These are phyloP conservation scores for Bibio marci DNA, from an alignment of 2,888 invertebrate genomes.

Conservation along the genomic window DNA sequence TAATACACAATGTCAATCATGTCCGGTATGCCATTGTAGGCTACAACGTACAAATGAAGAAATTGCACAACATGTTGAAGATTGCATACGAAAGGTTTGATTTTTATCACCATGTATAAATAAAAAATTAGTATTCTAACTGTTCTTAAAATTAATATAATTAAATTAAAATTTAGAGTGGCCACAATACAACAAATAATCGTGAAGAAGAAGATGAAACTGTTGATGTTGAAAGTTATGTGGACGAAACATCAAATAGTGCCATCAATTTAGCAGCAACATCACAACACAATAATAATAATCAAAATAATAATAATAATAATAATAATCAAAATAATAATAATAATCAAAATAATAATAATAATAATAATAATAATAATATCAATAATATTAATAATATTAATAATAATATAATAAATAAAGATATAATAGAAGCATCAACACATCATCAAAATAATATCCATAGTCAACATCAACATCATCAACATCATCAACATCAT, in stretches of 20 bases:
- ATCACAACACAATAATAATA: constrained; percentile 3
- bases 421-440: constrained; percentile 6
- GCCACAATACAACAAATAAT: constrained; percentile 13
- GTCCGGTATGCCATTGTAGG: constrained; percentile 46
- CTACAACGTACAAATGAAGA: constrained; percentile 38
- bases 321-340: constrained; percentile 7
- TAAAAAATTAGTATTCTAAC: not conserved
- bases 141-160: not conserved
- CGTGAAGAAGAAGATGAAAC: constrained; percentile 45
- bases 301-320: constrained; percentile 6
- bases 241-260: constrained; percentile 28
- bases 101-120: constrained; percentile 5
- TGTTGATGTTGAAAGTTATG: constrained; percentile 45
- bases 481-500: too few species aligned
- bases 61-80: constrained; percentile 44
- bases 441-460: not conserved
- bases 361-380: constrained; percentile 5
- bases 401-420: constrained; percentile 2
- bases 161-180: constrained; percentile 13
- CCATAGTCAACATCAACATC: too few species aligned
- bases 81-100: constrained; percentile 41
- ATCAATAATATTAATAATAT: constrained; percentile 6
- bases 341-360: constrained; percentile 4
- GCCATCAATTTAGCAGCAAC: constrained; percentile 10
- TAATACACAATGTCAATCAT: constrained; percentile 31